Evolutionary conservation across 2,797 vertebrate species (phyloP).

Genomic region (Mallotus villosus): DNA sequence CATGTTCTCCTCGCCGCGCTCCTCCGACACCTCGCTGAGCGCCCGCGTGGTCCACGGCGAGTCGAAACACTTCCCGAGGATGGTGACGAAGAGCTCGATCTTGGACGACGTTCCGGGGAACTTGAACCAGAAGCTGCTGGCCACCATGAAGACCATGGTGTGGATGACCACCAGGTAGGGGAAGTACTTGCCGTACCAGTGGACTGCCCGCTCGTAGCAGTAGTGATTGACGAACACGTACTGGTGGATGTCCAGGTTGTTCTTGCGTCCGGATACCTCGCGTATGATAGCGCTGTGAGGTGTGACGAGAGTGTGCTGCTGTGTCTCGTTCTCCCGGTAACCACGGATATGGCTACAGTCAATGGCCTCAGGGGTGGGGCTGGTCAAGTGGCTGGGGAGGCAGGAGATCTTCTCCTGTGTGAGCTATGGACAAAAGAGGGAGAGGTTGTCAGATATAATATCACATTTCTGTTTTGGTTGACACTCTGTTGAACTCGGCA

Average conservation of each 20-base stretch:
- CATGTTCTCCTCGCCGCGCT: constrained; percentile 76
- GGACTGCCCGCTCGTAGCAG: constrained; percentile 87
- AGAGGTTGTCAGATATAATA: background rate
- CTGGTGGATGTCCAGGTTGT: constrained; percentile 88
- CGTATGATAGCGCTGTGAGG: constrained; percentile 48
- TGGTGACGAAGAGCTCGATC: constrained; percentile 88
- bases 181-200: constrained; percentile 93
- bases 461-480: constrained; percentile 28
- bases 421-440: constrained; percentile 67
- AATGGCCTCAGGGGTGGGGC: constrained; percentile 60
- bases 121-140: constrained; percentile 93
- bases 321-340: constrained; percentile 60
- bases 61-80: constrained; percentile 89
- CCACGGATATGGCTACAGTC: constrained; percentile 75
- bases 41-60: constrained; percentile 92
- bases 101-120: constrained; percentile 91
- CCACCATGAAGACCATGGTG: constrained; percentile 89
- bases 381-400: constrained; percentile 79
- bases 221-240: constrained; percentile 89
- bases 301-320: constrained; percentile 35
- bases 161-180: constrained; percentile 90
- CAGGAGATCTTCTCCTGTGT: constrained; percentile 91
- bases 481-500: constrained; percentile 39
- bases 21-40: constrained; percentile 87
- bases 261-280: constrained; percentile 80